A percentile compares a stretch with the other conserved stretches of the same genome.
Evolutionary conservation across 2,888 invertebrate genomes (phyloP).

Genomic region (Patella ulyssiponensis): DNA sequence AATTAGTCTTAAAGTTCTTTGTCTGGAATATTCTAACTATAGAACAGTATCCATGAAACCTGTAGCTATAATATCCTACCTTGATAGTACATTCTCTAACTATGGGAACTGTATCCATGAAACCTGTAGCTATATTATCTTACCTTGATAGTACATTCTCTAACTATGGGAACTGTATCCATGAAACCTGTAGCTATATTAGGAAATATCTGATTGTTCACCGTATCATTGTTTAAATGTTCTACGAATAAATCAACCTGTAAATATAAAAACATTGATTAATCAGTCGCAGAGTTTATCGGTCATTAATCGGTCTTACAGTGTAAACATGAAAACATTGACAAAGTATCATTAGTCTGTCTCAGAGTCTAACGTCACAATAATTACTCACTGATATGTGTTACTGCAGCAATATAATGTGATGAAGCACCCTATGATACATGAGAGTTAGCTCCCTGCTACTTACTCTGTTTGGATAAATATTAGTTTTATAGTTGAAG

Average conservation of each 20-base stretch:
- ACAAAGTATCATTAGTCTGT: too few species aligned
- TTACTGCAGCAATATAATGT: too few species aligned
- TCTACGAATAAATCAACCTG: slow-evolving; percentile 85
- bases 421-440: too few species aligned
- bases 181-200: slow-evolving; percentile 90
- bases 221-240: slow-evolving; percentile 76
- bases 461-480: too few species aligned
- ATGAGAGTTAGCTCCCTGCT: too few species aligned
- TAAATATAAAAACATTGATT: slow-evolving; percentile 19
- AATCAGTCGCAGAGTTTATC: too few species aligned
- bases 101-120: slow-evolving; percentile 95
- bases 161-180: slow-evolving; percentile 95
- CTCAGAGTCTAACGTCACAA: too few species aligned
- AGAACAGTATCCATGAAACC: slow-evolving; percentile 98
- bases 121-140: slow-evolving; percentile 84
- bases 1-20: too few species aligned
- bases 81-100: slow-evolving; percentile 98
- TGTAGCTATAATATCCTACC: slow-evolving; percentile 80
- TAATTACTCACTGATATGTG: too few species aligned
- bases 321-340: slow-evolving; percentile 41
- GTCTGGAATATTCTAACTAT: too few species aligned
- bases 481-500: too few species aligned
- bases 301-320: too few species aligned
- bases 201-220: slow-evolving; percentile 86
- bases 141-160: slow-evolving; percentile 97